A percentile compares a stretch with the other conserved stretches of the same genome.
Conservation (phyloP, 2,888 invertebrate species). For the Palloptera scutellata region DNA sequence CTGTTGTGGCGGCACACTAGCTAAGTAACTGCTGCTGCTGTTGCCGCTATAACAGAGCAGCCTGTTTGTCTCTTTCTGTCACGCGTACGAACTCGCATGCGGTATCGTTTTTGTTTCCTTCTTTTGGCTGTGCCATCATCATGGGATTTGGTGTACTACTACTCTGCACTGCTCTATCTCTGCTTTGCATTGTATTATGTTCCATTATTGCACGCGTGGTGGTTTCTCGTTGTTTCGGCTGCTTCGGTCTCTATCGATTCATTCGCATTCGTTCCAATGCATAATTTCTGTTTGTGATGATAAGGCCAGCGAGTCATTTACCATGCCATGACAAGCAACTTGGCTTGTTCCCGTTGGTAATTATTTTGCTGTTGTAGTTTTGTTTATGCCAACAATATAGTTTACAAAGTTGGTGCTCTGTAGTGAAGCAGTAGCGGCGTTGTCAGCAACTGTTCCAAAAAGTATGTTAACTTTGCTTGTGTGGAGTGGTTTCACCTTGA, state of each 20-base stretch:
- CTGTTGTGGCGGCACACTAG: background rate
- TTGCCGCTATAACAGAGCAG: constrained; percentile 3
- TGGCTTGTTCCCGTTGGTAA: constrained; percentile 20
- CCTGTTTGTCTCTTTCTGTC: constrained; percentile 20
- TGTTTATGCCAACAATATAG: background rate
- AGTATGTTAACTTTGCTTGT: constrained; percentile 3
- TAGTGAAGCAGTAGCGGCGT: background rate
- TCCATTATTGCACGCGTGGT: constrained; percentile 25
- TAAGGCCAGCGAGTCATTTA: constrained; percentile 24
- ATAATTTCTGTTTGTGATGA: constrained; percentile 13
- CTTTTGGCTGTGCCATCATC: background rate
- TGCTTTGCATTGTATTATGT: background rate
- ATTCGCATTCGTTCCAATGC: constrained; percentile 24
- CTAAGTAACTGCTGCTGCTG: constrained; percentile 13
- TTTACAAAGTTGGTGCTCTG: background rate
- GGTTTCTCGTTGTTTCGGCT: constrained; percentile 5
- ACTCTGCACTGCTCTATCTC: background rate
- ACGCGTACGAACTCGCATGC: background rate
- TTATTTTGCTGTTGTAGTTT: constrained; percentile 24
- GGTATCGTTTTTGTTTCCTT: constrained; percentile 16
- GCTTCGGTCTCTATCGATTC: constrained; percentile 31
- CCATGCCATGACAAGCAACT: constrained; percentile 16
- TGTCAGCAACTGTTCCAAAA: background rate
- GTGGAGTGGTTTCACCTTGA: constrained; percentile 22
- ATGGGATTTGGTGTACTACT: constrained; percentile 10